phyloP scores from a whole-genome alignment of 2,888 invertebrate genomes.

The Eueremaeus valkanovi region DNA sequence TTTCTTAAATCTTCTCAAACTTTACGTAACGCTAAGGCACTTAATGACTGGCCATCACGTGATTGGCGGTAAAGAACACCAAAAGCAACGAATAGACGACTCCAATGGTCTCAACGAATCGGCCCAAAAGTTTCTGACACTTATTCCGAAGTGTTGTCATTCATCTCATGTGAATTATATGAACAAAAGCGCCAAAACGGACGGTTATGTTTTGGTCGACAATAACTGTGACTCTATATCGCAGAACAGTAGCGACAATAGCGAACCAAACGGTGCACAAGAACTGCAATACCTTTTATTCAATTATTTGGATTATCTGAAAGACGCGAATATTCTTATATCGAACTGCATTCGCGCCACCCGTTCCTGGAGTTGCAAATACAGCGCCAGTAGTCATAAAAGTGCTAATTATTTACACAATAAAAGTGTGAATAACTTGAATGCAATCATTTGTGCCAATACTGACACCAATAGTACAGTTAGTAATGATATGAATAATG shows the following conservation, averaged over 20 bases:
- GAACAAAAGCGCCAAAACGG: background rate
- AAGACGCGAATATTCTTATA: slow-evolving; percentile 69
- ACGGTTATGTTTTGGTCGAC: slow-evolving; percentile 5
- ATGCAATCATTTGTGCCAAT: slow-evolving; percentile 9
- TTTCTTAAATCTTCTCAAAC: slow-evolving; percentile 35
- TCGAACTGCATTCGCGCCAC: slow-evolving; percentile 18
- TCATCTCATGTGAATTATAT: slow-evolving; percentile 31
- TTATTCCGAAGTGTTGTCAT: slow-evolving; percentile 62
- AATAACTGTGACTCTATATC: slow-evolving; percentile 34
- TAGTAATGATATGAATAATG: background rate
- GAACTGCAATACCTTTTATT: slow-evolving; percentile 49
- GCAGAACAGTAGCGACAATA: background rate
- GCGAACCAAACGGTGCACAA: background rate
- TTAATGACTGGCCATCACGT: slow-evolving; percentile 74
- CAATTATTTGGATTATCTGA: slow-evolving; percentile 62
- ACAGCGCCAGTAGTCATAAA: slow-evolving; percentile 20
- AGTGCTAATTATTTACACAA: background rate
- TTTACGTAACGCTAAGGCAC: slow-evolving; percentile 58
- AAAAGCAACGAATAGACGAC: slow-evolving; percentile 56
- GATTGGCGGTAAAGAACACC: slow-evolving; percentile 69
- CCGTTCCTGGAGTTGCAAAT: slow-evolving; percentile 18
- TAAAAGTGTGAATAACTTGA: background rate
- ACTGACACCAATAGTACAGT: background rate
- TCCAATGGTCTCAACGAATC: slow-evolving; percentile 51
- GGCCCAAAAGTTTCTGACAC: slow-evolving; percentile 68